Conservation (phyloP, 2,113 vertebrate genomes). For the Oryzias celebensis region DNA sequence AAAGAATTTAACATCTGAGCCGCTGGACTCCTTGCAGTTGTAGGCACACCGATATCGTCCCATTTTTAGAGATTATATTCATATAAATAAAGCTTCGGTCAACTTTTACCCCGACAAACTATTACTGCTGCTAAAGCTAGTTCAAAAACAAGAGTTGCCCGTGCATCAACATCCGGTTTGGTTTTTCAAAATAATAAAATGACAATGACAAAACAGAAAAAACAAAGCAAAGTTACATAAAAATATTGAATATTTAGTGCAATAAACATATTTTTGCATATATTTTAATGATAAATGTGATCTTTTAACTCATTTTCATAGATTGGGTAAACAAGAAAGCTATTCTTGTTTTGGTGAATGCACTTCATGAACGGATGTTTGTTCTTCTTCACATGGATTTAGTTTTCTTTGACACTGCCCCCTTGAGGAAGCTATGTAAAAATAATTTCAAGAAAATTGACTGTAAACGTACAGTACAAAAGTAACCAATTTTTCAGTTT, state of each 20-base stretch:
- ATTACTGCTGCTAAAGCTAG: neutral
- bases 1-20: slow-evolving; percentile 62
- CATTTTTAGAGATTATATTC: slow-evolving; percentile 36
- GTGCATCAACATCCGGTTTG: neutral
- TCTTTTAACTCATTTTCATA: too few species aligned
- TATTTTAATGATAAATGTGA: too few species aligned
- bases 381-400: neutral
- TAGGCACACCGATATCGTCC: slow-evolving; percentile 64
- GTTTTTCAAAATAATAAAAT: slow-evolving; percentile 32
- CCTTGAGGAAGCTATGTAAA: too few species aligned
- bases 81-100: neutral
- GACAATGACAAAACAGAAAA: too few species aligned
- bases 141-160: too few species aligned
- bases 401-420: too few species aligned
- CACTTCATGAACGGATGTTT: neutral
- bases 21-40: slow-evolving; percentile 48
- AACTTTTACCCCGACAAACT: neutral
- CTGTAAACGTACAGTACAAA: too few species aligned
- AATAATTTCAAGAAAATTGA: too few species aligned
- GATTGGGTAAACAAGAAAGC: too few species aligned
- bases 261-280: neutral
- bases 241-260: neutral
- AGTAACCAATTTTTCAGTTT: too few species aligned
- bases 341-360: too few species aligned
- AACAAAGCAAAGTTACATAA: neutral